Evolutionary conservation across 2,888 invertebrate genomes (phyloP).

Genomic region (Thalpophila matura): DNA sequence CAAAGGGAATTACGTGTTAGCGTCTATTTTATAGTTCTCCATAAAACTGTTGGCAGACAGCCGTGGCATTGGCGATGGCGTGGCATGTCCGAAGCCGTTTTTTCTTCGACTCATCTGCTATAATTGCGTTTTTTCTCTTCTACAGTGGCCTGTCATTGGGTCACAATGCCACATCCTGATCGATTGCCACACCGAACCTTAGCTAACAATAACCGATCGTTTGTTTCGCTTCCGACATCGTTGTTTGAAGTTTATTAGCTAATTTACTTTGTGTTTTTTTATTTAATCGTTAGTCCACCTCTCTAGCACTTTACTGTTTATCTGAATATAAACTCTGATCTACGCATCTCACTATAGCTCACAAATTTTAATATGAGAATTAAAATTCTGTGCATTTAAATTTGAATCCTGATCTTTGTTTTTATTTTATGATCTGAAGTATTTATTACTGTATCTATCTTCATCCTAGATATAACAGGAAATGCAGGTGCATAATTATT

Average conservation of each 20-base stretch:
- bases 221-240: constrained; percentile 66
- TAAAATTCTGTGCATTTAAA: no score
- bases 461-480: constrained; percentile 40
- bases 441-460: neutral
- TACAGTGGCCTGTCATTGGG: constrained; percentile 55
- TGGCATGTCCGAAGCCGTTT: constrained; percentile 68
- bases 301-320: constrained; percentile 11
- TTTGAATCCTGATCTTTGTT: neutral
- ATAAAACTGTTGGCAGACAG: constrained; percentile 63
- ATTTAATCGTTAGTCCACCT: constrained; percentile 17
- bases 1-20: constrained; percentile 56
- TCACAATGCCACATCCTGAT: constrained; percentile 72
- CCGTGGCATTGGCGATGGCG: constrained; percentile 72
- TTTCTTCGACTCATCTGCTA: constrained; percentile 63
- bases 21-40: constrained; percentile 60
- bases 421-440: neutral
- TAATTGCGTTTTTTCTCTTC: constrained; percentile 70
- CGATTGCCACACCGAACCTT: constrained; percentile 69
- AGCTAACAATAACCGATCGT: constrained; percentile 57
- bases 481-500: constrained; percentile 42
- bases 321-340: constrained; percentile 1
- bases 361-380: neutral
- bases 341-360: neutral
- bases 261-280: constrained; percentile 39
- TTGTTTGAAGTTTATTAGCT: constrained; percentile 47